Evolutionary conservation across 2,113 vertebrate genomes (phyloP), one percentile per base, ranked within the genome.

Genomic region (Stercorarius parasiticus): DNA sequence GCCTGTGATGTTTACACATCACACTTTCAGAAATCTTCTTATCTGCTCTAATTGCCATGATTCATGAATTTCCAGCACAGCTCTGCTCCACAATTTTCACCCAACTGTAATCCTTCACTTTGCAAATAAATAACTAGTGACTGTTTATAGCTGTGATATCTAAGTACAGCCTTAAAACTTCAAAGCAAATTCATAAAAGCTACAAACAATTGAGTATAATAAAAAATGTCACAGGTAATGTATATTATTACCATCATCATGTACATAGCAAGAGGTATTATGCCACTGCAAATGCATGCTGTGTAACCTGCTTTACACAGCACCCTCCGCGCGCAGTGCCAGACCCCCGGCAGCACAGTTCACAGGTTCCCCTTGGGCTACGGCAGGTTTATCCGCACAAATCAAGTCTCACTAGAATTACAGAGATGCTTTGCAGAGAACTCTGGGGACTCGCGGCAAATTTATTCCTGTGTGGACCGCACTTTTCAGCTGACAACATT

Each of bases 11-110:
- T 95, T 92, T 96, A 82, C 21, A 23, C 42, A 79, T 49, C 61
- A 36, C 58, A 34, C 86, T 93, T 85, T 7, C 43, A 82, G 65
- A 86, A 91, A 82, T 74, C 58, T 82, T 88, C 92, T 83, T 59
- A 87, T 52, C 88, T 93, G 81, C 78, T 85, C 78, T 92, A 93
- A 92, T 85, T 94, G 91, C 22, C 7, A 15, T 49, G 86, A 97
- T 94, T 94, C 91, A 86, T 42, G 61, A 91, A 93, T 82, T 84
- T 73, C 89, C 62, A 76, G 55, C 52, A 36, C 86, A 50, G 53
- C 70, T 64, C 52, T 34, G 73, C 66, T 72, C 83, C 80, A 58
- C 86, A 73, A 12, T 95, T 91, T 82, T 77, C 81, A 82, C 56
- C 87, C 78, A 88, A 77, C 84, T 76, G 74, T 49, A 89, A 93